Evolutionary conservation across 2,888 invertebrate species (phyloP), one percentile per base, ranked within the genome.

Genomic region (Pachycephus smyrnensis): DNA sequence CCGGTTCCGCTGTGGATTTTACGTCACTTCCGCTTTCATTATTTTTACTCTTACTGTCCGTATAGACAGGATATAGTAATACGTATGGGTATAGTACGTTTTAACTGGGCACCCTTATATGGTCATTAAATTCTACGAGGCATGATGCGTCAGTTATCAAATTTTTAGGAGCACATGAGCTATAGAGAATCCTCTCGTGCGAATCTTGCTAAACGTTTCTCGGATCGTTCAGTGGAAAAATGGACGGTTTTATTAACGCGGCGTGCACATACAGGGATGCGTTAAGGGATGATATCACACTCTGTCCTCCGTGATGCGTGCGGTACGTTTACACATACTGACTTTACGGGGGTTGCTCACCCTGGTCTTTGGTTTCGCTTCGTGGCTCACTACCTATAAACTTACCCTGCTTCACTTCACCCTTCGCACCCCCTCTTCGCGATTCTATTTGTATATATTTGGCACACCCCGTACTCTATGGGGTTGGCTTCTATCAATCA

Each of bases 351-450:
- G 71, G 71, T 12, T 71, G 31, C 71, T 12, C 71, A 71, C 71
- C 71, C 71, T 33, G 85, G 84, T 86, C 84, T 81, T 79, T 81
- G 82, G 83, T 82, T 80, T 77, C 82, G 82, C 79, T 81, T 80
- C 80, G 80, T 73, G 78, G 78, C 75, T 69, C 78, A 77, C 23
- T 55, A 55, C 55, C 55, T 55, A 55, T 55, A 55, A 55, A 55
- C 55, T 23, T 55, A 23, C 55, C 55, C 55, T 55, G 9, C 55
- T 23, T 55, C 55, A 23, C 55, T 55, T 55, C 9, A 55, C 55
- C 55, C 23, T 55, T 55, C 55, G 55, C 9, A 23, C 55, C 55
- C 55, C 55, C 55, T 55, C 23, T 55, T 9, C 55, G 2, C 23
- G 23, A 9, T 55, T 55, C 23, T 55, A 55, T 55, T 23, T 15